A percentile compares a stretch with the other conserved stretches of the same genome.
Conservation (phyloP, 2,113 vertebrate species). For the Centropus bengalensis region DNA sequence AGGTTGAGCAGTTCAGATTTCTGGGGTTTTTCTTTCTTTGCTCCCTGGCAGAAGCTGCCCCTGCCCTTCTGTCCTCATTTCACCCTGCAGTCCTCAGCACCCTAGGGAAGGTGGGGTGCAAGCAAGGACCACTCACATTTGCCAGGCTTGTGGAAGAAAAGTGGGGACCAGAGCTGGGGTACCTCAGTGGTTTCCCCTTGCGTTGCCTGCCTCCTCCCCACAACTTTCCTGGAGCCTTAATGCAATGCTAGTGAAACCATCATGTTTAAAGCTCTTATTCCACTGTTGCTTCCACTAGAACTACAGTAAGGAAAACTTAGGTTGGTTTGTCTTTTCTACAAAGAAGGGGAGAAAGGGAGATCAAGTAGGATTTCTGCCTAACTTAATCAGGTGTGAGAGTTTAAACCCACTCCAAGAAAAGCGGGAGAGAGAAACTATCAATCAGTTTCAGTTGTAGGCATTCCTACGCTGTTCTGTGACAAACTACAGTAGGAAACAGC, state of each 20-base stretch:
- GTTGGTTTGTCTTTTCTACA: neutral
- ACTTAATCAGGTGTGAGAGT: neutral
- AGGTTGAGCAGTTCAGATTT: neutral
- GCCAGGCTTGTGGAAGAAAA: neutral
- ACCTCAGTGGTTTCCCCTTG: neutral
- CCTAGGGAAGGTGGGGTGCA: neutral
- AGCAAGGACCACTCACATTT: neutral
- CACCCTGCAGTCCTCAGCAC: neutral
- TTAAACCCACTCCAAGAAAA: neutral
- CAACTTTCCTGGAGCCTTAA: neutral
- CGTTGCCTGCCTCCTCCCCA: neutral
- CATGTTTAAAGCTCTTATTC: neutral
- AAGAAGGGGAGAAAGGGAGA: neutral
- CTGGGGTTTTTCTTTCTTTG: neutral
- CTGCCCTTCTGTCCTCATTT: neutral
- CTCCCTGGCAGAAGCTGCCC: neutral
- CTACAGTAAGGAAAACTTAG: neutral
- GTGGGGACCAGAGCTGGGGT: neutral
- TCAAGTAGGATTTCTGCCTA: neutral
- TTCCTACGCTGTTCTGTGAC: rapidly evolving
- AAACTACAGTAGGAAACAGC: neutral
- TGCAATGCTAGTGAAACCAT: neutral
- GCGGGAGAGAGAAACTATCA: neutral
- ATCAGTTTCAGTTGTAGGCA: rapidly evolving
- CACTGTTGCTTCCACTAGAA: neutral